Evolutionary conservation across 2,888 invertebrate species (phyloP), one percentile per base, ranked within the genome.

Genomic region (Oxyteleia sp.): DNA sequence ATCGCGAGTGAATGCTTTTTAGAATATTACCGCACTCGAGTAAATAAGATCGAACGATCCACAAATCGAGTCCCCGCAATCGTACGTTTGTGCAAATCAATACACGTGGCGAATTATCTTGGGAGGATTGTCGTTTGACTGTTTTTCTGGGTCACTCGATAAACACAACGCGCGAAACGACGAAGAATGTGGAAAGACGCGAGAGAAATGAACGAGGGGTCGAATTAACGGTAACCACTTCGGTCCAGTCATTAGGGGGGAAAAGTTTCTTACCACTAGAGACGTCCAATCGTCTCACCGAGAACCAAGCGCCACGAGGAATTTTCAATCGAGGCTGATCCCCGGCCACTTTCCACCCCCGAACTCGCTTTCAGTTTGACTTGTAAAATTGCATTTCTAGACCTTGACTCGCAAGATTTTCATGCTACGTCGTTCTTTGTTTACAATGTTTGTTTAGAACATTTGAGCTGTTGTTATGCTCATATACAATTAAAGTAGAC

Each of bases 61-160:
- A 51, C 32, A 29, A 59, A 63, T 47, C 63, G 63, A 53, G 63
- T 47, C 61, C 13, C 32, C 16, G 66, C 53, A 83, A 83, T 79
- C 72, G 74, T 32, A 38, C 38, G 63, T 72, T 69, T 43, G 29
- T 18, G 68, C 72, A 59, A 84, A 81, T 81, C 84, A 68, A 81
- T 84, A 81, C 72, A 72, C 61, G 75, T 55, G 71, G 55, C 76
- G 63, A 81, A 84, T 81, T 74, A 74, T 84, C 80, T 81, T 47
- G 57, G 32, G 51, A 61, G 71, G 55, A 41, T 61, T 53, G 72
- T 66, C 76, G 75, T 66, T 84, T 68, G 81, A 86, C 87, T 90
- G 91, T 91, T 91, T 91, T 91, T 91, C 89, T 90, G 90, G 90
- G 90, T 90, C 91, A 91, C 87, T 90, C 89, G 89, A 89, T 91